A percentile compares a stretch with the other conserved stretches of the same genome.
phyloP scores from a whole-genome alignment of 2,888 invertebrate species.

The Eilema griseolum region DNA sequence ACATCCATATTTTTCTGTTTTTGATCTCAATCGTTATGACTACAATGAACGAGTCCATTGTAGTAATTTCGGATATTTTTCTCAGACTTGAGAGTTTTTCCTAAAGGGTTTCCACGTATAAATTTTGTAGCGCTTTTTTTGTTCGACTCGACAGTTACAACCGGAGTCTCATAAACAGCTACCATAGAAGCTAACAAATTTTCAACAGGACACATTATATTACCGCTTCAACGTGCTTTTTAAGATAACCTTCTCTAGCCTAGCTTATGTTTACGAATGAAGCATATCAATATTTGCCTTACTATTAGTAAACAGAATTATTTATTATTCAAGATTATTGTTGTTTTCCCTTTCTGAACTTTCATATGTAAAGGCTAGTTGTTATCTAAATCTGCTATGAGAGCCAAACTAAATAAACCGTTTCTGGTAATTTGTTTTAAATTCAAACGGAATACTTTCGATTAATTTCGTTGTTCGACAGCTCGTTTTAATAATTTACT shows the following conservation, averaged over 20 bases:
- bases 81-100: not conserved
- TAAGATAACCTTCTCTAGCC: not conserved
- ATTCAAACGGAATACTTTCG: constrained; percentile 76
- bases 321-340: not conserved
- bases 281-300: not conserved
- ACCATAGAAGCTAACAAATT: not conserved
- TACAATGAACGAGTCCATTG: not conserved
- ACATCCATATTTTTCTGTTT: too few relatives aligned
- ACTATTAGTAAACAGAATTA: not conserved
- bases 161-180: too few relatives aligned
- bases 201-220: not conserved
- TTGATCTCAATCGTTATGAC: not conserved
- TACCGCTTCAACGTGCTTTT: not conserved
- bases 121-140: too few relatives aligned
- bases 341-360: not conserved
- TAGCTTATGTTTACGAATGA: not conserved
- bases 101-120: not conserved
- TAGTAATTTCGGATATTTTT: not conserved
- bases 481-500: constrained; percentile 77
- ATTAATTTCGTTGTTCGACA: constrained; percentile 77
- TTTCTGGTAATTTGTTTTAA: constrained; percentile 60
- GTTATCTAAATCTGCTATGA: constrained; percentile 5
- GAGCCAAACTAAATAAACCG: constrained; percentile 51
- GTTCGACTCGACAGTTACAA: too few relatives aligned
- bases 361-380: not conserved